Evolutionary conservation across 1,140 invertebrate species (phyloP).

Genomic region (Temnothorax curvispinosus): DNA sequence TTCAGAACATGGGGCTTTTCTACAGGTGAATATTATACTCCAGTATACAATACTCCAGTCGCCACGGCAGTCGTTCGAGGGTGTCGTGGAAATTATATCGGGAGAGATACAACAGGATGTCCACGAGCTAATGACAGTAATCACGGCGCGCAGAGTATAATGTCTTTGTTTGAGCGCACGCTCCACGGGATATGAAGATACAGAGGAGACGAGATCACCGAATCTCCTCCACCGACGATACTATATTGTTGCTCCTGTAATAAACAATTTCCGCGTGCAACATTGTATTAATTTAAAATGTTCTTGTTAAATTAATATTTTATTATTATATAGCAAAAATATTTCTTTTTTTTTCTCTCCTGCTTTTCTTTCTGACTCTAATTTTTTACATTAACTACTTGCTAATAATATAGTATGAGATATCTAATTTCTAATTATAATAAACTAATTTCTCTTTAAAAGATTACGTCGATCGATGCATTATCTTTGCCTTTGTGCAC

Average conservation of each 20-base stretch:
- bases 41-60: slow-evolving; percentile 27
- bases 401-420: background rate
- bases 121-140: slow-evolving; percentile 76
- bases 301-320: background rate
- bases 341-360: background rate
- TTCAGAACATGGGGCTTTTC: slow-evolving; percentile 13
- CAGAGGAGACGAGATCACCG: background rate
- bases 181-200: background rate
- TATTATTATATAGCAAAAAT: background rate
- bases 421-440: background rate
- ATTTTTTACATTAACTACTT: background rate
- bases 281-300: slow-evolving; percentile 17
- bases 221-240: slow-evolving; percentile 7
- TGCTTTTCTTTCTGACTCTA: background rate
- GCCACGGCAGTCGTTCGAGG: slow-evolving; percentile 46
- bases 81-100: slow-evolving; percentile 69
- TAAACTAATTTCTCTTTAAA: background rate
- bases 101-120: slow-evolving; percentile 67
- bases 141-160: slow-evolving; percentile 69
- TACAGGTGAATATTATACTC: slow-evolving; percentile 57
- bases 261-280: background rate
- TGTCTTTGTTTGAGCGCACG: slow-evolving; percentile 75
- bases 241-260: slow-evolving; percentile 16
- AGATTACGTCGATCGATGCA: background rate
- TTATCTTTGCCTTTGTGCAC: background rate